Percentiles rank a stretch among this genome's conserved stretches.
phyloP scores from a whole-genome alignment of 1,140 invertebrate species.

The Dendroctonus valens region DNA sequence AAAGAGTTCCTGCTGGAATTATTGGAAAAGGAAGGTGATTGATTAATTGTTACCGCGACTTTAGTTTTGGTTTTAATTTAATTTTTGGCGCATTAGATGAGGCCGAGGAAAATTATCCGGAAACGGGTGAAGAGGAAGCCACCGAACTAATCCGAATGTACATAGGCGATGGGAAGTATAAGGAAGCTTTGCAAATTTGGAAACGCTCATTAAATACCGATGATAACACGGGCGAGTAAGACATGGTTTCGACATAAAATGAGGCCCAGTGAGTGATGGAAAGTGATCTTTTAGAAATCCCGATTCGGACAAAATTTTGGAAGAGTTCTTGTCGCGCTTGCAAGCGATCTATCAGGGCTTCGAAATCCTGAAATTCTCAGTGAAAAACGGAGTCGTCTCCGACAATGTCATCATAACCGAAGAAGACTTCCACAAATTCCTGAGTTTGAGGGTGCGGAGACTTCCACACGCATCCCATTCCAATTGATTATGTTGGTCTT shows the following conservation, averaged over 20 bases:
- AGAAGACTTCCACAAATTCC: constrained; percentile 37
- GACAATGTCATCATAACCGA: constrained; percentile 24
- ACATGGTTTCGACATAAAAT: neutral
- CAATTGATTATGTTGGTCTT: neutral
- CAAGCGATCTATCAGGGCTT: constrained; percentile 33
- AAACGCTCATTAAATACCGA: neutral
- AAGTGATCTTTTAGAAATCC: constrained; percentile 27
- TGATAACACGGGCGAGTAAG: constrained; percentile 30
- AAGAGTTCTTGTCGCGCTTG: constrained; percentile 35
- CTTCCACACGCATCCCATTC: neutral
- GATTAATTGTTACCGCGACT: constrained; percentile 4
- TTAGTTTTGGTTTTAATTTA: too few species aligned
- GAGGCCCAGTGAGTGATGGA: too few species aligned
- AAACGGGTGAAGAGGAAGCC: constrained; percentile 16
- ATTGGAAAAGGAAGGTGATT: constrained; percentile 29
- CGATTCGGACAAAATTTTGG: constrained; percentile 20
- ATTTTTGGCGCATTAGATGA: constrained; percentile 4
- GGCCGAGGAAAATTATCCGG: constrained; percentile 23
- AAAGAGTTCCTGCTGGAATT: constrained; percentile 34
- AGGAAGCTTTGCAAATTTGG: constrained; percentile 38
- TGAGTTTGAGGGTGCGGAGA: constrained; percentile 24
- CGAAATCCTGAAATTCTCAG: constrained; percentile 24
- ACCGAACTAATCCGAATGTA: constrained; percentile 34
- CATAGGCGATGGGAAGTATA: constrained; percentile 36
- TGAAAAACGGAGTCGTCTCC: constrained; percentile 11